Evolutionary conservation across 2,888 invertebrate genomes (phyloP), one percentile per base, ranked within the genome.

Genomic region (Drosophila leonis): DNA sequence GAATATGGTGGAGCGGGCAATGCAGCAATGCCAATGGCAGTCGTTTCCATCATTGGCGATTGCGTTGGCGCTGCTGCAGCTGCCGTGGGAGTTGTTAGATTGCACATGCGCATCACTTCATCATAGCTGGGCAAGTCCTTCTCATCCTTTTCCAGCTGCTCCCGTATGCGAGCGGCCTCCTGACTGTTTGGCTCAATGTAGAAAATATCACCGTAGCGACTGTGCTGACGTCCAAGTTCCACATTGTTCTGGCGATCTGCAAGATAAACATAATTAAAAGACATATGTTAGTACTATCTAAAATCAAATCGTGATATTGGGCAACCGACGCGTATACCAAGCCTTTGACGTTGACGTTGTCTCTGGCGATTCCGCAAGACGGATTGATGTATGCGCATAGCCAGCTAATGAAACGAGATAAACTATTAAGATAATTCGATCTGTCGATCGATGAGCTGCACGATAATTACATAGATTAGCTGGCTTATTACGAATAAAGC

Each of bases 41-140:
- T 61, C 20, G 65, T 13, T n/a, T 74, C 77, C 13, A 76, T 46
- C 0, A 67, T 29, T 6, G 72, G 52, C 12, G 37, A 2, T 7
- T 39, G 54, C 24, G 69, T 15, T 41, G 63, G 62, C 13, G 57
- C 2, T 29, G 46, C 44, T 8, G 67, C 65, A 12, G 76, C 78
- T 12, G 89, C 72, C 4, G 82, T 79, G 6, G 79, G 72, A 12
- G 75, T 48, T 37, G 82, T 75, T 4, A 88, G 59, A 51, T 81
- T 78, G 37, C 90, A 90, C 86, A 92, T 90, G 24, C 89, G 90
- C 79, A 92, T 91, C n/a, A 92, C 92, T 51, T 92, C 92, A 35
- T 92, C 92, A 52, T 92, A 92, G 64, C 87, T 87, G 41, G 92
- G 92, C 71, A 92, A 78, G 18, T 92, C 92, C 61, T 91, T 92